phyloP scores from a whole-genome alignment of 2,113 vertebrate species.

The Erythrocercus mccallii region DNA sequence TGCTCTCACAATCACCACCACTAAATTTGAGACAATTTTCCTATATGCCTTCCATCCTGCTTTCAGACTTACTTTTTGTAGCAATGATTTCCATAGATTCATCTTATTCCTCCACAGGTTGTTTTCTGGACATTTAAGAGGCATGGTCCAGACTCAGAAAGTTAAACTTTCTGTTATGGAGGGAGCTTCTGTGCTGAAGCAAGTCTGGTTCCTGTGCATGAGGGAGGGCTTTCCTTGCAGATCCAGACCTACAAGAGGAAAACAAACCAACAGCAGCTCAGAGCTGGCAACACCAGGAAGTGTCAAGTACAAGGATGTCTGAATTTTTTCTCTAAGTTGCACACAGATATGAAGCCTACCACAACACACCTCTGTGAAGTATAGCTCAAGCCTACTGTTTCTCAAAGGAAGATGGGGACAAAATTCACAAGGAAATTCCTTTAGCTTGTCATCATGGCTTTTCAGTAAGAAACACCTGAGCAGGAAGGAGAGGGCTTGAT shows the following conservation, averaged over 20 bases:
- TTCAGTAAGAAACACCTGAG: not conserved
- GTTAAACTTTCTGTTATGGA: not conserved
- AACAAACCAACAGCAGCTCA: not conserved
- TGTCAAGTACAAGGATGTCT: not conserved
- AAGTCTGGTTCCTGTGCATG: not conserved
- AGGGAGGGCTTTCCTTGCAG: not conserved
- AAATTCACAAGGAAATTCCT: not conserved
- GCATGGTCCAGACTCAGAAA: not conserved
- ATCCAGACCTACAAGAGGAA: not conserved
- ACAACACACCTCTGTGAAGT: not conserved
- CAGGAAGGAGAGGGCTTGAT: not conserved
- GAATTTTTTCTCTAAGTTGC: not conserved
- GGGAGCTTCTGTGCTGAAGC: not conserved
- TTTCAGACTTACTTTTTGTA: not conserved
- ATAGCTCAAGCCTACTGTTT: not conserved
- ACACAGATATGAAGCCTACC: not conserved
- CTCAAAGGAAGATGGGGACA: not conserved
- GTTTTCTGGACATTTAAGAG: not conserved
- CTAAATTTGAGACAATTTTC: not conserved
- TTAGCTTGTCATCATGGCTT: accelerated
- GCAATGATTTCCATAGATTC: not conserved
- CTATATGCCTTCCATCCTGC: accelerated
- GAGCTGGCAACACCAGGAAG: not conserved
- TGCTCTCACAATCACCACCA: not conserved
- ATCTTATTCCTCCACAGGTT: not conserved